Evolutionary conservation across 1,140 invertebrate genomes (phyloP), one percentile per base, ranked within the genome.

Genomic region (Copidosoma floridanum): DNA sequence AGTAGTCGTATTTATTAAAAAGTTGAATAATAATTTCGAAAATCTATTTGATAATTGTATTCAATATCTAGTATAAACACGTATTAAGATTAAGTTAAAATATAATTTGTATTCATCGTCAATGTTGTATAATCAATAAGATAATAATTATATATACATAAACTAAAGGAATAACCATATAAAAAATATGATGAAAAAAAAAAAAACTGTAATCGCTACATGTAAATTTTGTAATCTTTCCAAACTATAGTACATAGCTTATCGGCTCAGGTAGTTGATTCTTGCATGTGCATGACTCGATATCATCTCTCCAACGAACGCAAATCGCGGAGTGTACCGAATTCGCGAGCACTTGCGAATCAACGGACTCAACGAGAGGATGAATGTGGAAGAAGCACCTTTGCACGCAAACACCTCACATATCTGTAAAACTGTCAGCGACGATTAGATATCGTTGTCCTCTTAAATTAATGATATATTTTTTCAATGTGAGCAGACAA

Each of bases 401-500:
- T 20, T 24, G 16, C 32, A 37, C 21, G 26, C 4, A 21, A 18
- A 35, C 12, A 20, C 57, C 54, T 68, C 64, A 73, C 70, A 74
- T 73, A 73, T 74, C 70, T 61, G 57, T 65, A 64, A 68, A 68
- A 64, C 50, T 48, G 26, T 32, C 46, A 48, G 60, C 65, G 66
- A n/a, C 54, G 54, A 26, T 41, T 73, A 72, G 65, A 65, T n/a
- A n/a, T 71, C 56, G 61, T 68, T 70, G 65, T 69, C 66, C 64
- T 65, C 43, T 66, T 66, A 66, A 71, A 74, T 71, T 69, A 57
- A 73, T 65, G n/a, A 73, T 74, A 75, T 75, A 75, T 77, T 75
- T 77, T 76, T 76, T 75, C 75, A 76, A 75, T 74, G 73, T 73
- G 64, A 71, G n/a, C n/a, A n/a, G n/a, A n/a, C 68, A 65, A 51